phyloP scores from a whole-genome alignment of 1,140 invertebrate species.

The Eueides isabella region DNA sequence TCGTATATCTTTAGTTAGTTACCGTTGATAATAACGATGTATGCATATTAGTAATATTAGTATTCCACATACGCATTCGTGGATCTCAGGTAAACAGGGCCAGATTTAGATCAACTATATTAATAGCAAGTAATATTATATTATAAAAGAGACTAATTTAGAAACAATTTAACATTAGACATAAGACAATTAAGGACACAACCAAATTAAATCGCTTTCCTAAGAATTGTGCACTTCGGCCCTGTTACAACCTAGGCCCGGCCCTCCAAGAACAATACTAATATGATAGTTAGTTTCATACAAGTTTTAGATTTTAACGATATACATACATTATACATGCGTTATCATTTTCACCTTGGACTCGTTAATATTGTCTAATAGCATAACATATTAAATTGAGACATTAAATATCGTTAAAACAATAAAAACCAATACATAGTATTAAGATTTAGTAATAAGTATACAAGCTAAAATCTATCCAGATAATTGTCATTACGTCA shows the following conservation, averaged over 20 bases:
- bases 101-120: not conserved
- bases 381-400: not conserved
- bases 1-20: not conserved
- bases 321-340: not conserved
- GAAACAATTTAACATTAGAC: too few species aligned
- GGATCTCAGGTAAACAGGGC: not conserved
- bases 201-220: too few species aligned
- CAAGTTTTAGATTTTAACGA: not conserved
- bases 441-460: not conserved
- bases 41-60: too few species aligned
- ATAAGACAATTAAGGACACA: too few species aligned
- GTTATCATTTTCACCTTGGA: slow-evolving; percentile 1
- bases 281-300: not conserved
- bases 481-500: not conserved
- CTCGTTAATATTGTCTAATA: not conserved
- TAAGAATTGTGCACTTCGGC: not conserved
- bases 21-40: not conserved
- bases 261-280: not conserved
- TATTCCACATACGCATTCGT: not conserved
- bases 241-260: too few species aligned
- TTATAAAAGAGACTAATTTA: too few species aligned
- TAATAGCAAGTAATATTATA: too few species aligned
- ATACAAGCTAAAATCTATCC: not conserved
- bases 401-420: not conserved
- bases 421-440: not conserved